Conservation (phyloP, 1,140 invertebrate genomes). For the Trachelipus rathkii region DNA sequence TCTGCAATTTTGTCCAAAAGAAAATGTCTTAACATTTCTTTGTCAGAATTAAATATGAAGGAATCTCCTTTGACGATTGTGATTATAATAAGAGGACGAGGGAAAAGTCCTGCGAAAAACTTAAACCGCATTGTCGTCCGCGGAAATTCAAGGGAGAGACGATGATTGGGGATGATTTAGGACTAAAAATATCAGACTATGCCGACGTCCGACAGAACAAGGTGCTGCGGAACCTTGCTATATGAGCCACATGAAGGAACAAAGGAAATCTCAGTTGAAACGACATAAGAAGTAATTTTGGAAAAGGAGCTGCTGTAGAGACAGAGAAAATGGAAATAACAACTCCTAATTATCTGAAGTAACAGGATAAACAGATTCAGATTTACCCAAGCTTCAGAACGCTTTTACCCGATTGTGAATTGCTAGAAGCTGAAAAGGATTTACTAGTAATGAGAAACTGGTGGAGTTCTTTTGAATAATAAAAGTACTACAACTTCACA, state of each 20-base stretch:
- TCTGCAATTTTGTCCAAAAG: background rate
- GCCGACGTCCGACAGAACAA: background rate
- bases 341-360: background rate
- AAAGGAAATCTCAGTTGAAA: too few relatives aligned
- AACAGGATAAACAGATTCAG: background rate
- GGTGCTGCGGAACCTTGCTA: too few relatives aligned
- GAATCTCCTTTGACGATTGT: conserved; percentile 4
- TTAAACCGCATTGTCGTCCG: conserved; percentile 42
- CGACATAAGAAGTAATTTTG: too few relatives aligned
- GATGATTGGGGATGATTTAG: conserved; percentile 39
- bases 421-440: background rate
- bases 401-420: background rate
- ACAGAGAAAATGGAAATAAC: conserved; percentile 18
- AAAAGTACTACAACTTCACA: background rate
- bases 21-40: background rate
- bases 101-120: conserved; percentile 44
- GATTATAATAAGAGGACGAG: conserved; percentile 44
- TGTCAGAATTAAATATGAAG: background rate
- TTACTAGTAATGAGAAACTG: background rate
- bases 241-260: too few relatives aligned
- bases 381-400: background rate
- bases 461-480: background rate
- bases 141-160: conserved; percentile 43
- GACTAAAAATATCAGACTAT: background rate
- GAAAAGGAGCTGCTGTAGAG: conserved; percentile 10